Percentiles rank a stretch among this genome's conserved stretches.
Evolutionary conservation across 64 coral and sea anemone genomes (phyloP).

Genomic region (Orbicella faveolata): DNA sequence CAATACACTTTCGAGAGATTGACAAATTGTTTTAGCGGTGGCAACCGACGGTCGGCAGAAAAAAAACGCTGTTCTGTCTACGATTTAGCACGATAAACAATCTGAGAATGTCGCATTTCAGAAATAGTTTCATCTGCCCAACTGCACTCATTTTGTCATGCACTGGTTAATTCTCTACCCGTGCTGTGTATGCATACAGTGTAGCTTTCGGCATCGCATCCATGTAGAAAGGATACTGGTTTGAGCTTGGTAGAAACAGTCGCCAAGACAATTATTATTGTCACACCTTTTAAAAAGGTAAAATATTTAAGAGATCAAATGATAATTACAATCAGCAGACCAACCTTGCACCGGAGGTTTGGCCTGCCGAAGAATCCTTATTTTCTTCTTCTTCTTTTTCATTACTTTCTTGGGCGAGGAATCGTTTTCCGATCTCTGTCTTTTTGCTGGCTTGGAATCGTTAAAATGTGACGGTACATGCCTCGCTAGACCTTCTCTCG

Average conservation of each 20-base stretch:
- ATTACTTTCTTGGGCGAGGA: slow-evolving; percentile 79
- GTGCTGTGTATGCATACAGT: no score
- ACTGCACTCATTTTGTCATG: no score
- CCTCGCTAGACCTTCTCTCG: slow-evolving; percentile 82
- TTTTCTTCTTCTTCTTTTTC: slow-evolving; percentile 81
- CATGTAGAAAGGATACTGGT: no score
- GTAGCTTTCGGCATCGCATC: no score
- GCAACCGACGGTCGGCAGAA: no score
- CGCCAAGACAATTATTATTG: no score
- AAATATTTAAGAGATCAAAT: not conserved
- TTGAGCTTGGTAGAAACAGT: no score
- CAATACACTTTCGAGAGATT: no score
- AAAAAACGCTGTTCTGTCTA: no score
- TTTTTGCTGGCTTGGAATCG: slow-evolving; percentile 69
- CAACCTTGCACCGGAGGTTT: slow-evolving; percentile 57
- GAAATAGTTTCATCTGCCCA: not conserved
- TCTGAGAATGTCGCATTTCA: not conserved
- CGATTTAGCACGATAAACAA: not conserved
- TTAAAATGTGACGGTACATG: slow-evolving; percentile 97
- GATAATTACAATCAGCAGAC: not conserved
- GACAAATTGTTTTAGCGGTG: no score
- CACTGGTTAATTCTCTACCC: no score
- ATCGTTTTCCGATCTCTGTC: slow-evolving; percentile 70
- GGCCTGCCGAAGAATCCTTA: slow-evolving; percentile 31
- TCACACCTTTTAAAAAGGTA: not conserved